These are phyloP conservation scores for Xestia xanthographa DNA, from an alignment of 2,888 invertebrate genomes.

Conservation along the genomic window DNA sequence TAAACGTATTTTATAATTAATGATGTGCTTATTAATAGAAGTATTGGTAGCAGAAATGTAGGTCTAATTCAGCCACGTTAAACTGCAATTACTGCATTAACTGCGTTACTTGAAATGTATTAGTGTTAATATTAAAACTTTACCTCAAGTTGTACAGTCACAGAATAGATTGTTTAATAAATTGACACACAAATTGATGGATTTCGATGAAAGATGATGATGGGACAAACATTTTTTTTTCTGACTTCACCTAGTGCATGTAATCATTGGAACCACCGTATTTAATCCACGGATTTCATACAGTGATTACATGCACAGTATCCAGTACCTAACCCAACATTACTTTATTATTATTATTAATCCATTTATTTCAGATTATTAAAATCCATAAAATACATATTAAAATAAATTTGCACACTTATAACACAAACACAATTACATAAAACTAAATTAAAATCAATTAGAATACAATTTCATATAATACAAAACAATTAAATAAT, in stretches of 20 bases:
- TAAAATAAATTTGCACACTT: too few relatives aligned
- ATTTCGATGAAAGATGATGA: not conserved
- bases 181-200: not conserved
- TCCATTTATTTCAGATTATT: too few relatives aligned
- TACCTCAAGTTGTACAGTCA: not conserved
- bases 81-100: too few relatives aligned
- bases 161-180: not conserved
- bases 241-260: not conserved
- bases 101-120: not conserved
- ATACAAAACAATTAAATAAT: too few relatives aligned
- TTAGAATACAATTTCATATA: too few relatives aligned
- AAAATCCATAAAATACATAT: too few relatives aligned
- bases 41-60: not conserved
- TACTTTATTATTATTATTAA: too few relatives aligned
- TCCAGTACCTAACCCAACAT: not conserved
- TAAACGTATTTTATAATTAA: not conserved
- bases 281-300: not conserved
- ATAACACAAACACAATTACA: too few relatives aligned
- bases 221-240: not conserved
- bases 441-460: too few relatives aligned
- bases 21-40: not conserved
- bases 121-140: not conserved
- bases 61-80: not conserved
- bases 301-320: not conserved
- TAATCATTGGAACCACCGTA: not conserved